phyloP scores from a whole-genome alignment of 2,888 invertebrate genomes.

The Parochlus steinenii region DNA sequence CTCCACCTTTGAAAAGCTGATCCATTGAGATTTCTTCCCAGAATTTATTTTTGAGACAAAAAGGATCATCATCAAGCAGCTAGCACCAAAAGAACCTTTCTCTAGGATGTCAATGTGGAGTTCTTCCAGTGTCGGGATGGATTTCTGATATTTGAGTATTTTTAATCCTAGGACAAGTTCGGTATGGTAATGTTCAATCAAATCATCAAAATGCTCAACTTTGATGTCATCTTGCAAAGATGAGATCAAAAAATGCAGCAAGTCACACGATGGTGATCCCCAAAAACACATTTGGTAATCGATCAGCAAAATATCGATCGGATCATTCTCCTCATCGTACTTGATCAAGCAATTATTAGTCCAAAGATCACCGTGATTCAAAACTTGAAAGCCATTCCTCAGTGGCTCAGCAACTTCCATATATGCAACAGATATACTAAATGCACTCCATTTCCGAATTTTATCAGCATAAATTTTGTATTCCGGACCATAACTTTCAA shows the following conservation, averaged over 20 bases:
- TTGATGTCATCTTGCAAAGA: constrained; percentile 5
- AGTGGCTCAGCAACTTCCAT: background rate
- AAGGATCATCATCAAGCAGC: background rate
- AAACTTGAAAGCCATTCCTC: background rate
- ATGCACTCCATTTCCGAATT: background rate
- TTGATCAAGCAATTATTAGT: constrained; percentile 28
- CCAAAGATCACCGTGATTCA: constrained; percentile 28
- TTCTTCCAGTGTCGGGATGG: constrained; percentile 3
- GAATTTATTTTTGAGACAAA: constrained; percentile 4
- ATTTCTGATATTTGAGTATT: constrained; percentile 1
- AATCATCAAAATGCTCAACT: constrained; percentile 3
- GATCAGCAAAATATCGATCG: constrained; percentile 21
- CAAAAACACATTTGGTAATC: constrained; percentile 8
- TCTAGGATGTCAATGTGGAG: constrained; percentile 4
- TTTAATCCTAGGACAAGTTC: constrained; percentile 1
- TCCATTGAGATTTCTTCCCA: constrained; percentile 1
- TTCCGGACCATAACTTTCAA: background rate
- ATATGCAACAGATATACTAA: background rate
- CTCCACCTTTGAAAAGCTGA: background rate
- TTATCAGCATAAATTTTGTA: constrained; percentile 1
- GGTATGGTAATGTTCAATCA: constrained; percentile 7
- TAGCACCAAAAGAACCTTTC: background rate
- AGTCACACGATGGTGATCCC: constrained; percentile 5
- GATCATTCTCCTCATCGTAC: constrained; percentile 19
- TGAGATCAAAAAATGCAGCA: constrained; percentile 7